phyloP scores from a whole-genome alignment of 2,113 vertebrate species.

The Pomatostomus ruficeps region DNA sequence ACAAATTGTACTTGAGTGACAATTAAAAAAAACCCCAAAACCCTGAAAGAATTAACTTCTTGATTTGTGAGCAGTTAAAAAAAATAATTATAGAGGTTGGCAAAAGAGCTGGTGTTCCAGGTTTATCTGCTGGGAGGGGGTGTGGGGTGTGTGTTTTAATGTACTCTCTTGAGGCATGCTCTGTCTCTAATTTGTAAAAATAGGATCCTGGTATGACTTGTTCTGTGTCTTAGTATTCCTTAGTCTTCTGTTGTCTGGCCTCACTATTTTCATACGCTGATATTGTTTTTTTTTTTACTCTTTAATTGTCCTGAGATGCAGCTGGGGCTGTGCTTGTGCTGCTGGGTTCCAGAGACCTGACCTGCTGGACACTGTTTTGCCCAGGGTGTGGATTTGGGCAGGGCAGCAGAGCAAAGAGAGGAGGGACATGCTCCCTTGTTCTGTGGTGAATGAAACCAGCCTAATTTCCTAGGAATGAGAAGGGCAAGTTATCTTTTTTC shows the following conservation, averaged over 20 bases:
- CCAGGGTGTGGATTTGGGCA: slow-evolving; percentile 9
- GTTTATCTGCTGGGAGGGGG: slow-evolving; percentile 42
- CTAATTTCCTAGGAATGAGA: background rate
- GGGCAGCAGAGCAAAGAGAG: background rate
- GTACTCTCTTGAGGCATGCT: background rate
- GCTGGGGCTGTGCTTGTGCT: slow-evolving; percentile 29
- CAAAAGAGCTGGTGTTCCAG: background rate
- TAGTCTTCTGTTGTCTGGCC: slow-evolving; percentile 15
- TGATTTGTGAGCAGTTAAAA: background rate
- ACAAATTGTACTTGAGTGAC: background rate
- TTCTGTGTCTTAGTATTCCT: slow-evolving; percentile 32
- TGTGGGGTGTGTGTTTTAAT: background rate
- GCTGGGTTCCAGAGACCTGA: background rate
- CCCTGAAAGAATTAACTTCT: background rate
- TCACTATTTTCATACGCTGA: background rate
- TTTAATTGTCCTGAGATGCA: background rate
- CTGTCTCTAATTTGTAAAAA: background rate
- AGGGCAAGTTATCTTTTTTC: background rate
- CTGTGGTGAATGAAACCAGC: slow-evolving; percentile 1
- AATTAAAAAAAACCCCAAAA: background rate
- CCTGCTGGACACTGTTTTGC: slow-evolving; percentile 41
- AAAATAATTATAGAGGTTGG: background rate
- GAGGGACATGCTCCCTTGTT: background rate
- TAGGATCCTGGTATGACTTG: background rate
- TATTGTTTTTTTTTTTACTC: slow-evolving; percentile 25